A percentile compares a stretch with the other conserved stretches of the same genome.
Evolutionary conservation across 2,797 vertebrate species (phyloP).

Genomic region (Petrocephalus schoutedeni): DNA sequence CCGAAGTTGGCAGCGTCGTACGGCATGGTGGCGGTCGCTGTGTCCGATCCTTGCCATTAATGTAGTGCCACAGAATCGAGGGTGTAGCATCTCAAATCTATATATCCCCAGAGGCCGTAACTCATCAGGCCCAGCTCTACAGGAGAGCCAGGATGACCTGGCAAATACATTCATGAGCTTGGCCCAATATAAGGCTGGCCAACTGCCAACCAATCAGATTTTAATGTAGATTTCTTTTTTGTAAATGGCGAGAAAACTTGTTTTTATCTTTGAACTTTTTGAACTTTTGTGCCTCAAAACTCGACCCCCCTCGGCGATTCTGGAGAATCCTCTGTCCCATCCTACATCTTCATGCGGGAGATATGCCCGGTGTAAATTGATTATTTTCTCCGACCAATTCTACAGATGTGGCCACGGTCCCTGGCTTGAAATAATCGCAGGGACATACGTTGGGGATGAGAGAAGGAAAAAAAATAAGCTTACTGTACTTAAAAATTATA

Average conservation of each 20-base stretch:
- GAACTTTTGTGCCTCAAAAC: too few relatives aligned
- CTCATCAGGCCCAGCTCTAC: not conserved
- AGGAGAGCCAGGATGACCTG: not conserved
- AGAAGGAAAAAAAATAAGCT: not conserved
- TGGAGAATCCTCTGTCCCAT: not conserved
- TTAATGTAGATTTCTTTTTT: not conserved
- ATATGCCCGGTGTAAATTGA: not conserved
- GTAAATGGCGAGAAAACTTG: too few relatives aligned
- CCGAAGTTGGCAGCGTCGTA: too few relatives aligned
- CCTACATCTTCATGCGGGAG: not conserved
- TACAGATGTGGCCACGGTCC: not conserved
- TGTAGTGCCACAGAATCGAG: not conserved
- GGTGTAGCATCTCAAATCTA: not conserved
- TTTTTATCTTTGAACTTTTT: too few relatives aligned
- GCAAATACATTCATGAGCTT: not conserved
- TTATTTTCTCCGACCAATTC: not conserved
- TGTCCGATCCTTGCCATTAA: not conserved
- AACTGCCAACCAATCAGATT: not conserved
- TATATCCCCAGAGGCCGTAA: not conserved
- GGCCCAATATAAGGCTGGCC: not conserved
- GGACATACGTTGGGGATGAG: too few relatives aligned
- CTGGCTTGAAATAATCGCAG: not conserved
- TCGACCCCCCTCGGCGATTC: too few relatives aligned
- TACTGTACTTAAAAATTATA: too few relatives aligned
- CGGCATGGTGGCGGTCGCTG: too few relatives aligned